phyloP scores from a whole-genome alignment of 2,113 vertebrate species.

The Ophiodon elongatus region DNA sequence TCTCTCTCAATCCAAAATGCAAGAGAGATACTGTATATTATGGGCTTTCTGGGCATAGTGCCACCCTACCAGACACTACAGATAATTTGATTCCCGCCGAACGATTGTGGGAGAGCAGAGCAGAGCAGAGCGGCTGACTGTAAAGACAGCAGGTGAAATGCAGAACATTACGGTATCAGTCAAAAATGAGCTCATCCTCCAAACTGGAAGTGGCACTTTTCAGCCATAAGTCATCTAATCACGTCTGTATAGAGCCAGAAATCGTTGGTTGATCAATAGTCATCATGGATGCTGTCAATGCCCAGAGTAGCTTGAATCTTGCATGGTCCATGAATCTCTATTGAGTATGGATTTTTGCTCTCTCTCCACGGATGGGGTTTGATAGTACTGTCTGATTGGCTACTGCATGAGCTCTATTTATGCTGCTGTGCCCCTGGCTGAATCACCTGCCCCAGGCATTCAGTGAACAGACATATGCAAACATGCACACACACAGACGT shows the following conservation, averaged over 20 bases:
- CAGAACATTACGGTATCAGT: constrained; percentile 64
- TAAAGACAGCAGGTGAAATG: constrained; percentile 75
- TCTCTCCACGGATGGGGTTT: constrained; percentile 58
- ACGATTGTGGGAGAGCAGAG: constrained; percentile 60
- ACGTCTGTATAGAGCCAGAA: constrained; percentile 72
- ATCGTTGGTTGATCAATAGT: constrained; percentile 81
- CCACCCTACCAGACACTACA: constrained; percentile 73
- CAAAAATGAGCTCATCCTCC: constrained; percentile 79
- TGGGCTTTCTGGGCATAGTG: constrained; percentile 70
- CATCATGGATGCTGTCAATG: constrained; percentile 81
- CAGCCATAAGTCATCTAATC: constrained; percentile 79
- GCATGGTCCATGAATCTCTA: constrained; percentile 81
- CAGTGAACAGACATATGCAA: constrained; percentile 69
- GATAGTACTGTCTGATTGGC: constrained; percentile 75
- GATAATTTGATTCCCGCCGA: constrained; percentile 78
- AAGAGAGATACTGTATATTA: constrained; percentile 65
- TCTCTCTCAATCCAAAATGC: constrained; percentile 64
- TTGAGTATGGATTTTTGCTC: constrained; percentile 78
- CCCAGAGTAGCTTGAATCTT: constrained; percentile 73
- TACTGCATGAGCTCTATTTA: constrained; percentile 72
- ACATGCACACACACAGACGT: constrained; percentile 45
- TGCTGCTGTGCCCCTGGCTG: constrained; percentile 75
- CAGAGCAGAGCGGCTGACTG: constrained; percentile 55
- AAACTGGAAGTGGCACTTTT: constrained; percentile 82
- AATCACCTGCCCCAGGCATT: constrained; percentile 78